Evolutionary conservation across 2,113 vertebrate genomes (phyloP).

Genomic region (Cololabis saira): DNA sequence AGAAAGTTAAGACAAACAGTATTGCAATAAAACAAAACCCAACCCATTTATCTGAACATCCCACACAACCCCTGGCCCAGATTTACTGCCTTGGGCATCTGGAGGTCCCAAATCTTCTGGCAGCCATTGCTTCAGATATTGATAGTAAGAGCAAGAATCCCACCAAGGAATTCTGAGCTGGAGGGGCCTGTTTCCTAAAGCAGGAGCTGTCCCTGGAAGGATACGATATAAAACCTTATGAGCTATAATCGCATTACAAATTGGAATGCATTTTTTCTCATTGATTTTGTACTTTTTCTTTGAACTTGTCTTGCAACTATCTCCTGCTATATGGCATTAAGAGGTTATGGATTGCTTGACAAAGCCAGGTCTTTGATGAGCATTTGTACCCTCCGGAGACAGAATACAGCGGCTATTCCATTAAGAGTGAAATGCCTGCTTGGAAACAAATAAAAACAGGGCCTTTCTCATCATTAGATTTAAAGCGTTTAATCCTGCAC

Average conservation of each 20-base stretch:
- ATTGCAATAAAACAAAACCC: constrained; percentile 78
- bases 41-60: constrained; percentile 79
- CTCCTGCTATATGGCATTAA: constrained; percentile 42
- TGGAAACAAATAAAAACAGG: constrained; percentile 74
- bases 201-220: constrained; percentile 37
- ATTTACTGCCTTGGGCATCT: constrained; percentile 76
- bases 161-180: constrained; percentile 65
- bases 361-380: constrained; percentile 71
- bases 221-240: constrained; percentile 36
- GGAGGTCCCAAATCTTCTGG: constrained; percentile 77
- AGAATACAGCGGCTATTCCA: constrained; percentile 44
- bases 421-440: constrained; percentile 66
- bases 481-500: constrained; percentile 74
- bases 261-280: constrained; percentile 22
- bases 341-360: constrained; percentile 64
- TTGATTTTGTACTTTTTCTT: constrained; percentile 48
- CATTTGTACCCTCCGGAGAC: constrained; percentile 63
- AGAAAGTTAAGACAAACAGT: constrained; percentile 79
- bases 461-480: constrained; percentile 70
- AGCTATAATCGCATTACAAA: constrained; percentile 53
- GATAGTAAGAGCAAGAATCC: constrained; percentile 60
- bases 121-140: constrained; percentile 70
- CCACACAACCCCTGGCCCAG: constrained; percentile 79
- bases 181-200: constrained; percentile 43
- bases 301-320: constrained; percentile 42